Evolutionary conservation across 2,113 vertebrate species (phyloP).

Genomic region (Leptosomus discolor): DNA sequence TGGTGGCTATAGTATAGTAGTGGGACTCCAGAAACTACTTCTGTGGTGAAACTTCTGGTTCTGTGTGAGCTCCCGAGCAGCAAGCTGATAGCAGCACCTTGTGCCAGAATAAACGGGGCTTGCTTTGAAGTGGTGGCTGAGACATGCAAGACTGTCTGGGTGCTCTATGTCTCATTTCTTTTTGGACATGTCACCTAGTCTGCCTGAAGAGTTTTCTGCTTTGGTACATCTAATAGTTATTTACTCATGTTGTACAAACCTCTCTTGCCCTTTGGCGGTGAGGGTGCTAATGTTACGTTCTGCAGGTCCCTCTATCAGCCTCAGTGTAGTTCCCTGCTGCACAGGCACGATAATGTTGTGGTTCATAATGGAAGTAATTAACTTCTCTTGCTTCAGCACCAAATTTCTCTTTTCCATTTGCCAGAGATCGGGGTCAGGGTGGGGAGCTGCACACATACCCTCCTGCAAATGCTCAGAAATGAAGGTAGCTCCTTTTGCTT

Average conservation of each 20-base stretch:
- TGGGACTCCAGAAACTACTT: not conserved
- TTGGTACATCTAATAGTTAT: not conserved
- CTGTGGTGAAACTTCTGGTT: not conserved
- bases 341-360: not conserved
- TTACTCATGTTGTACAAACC: not conserved
- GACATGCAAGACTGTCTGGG: not conserved
- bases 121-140: not conserved
- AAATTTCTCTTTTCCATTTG: not conserved
- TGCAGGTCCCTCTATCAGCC: not conserved
- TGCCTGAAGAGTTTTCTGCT: not conserved
- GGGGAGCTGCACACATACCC: accelerated
- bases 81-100: not conserved
- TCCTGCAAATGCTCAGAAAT: not conserved
- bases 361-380: not conserved
- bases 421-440: not conserved
- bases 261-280: not conserved
- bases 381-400: not conserved
- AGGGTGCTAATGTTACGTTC: not conserved
- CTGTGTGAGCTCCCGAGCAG: not conserved
- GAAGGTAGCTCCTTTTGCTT: not conserved
- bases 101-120: not conserved
- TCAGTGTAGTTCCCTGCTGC: not conserved
- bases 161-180: not conserved
- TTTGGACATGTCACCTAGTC: not conserved
- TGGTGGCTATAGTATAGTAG: not conserved